Evolutionary conservation across 2,797 vertebrate genomes (phyloP).

Genomic region (Anableps anableps): DNA sequence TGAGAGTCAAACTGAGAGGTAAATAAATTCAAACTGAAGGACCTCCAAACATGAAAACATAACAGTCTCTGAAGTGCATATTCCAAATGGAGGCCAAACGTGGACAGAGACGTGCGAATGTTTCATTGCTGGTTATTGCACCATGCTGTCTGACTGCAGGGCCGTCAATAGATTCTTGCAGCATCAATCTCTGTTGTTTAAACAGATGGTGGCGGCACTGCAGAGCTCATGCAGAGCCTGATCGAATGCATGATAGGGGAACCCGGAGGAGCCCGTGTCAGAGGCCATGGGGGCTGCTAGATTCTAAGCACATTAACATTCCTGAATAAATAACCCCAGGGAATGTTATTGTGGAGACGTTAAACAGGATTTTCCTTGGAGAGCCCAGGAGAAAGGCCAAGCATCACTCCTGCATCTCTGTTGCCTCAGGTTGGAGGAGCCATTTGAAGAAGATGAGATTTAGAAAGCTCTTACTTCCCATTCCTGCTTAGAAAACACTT

Average conservation of each 20-base stretch:
- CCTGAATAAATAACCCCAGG: conserved; percentile 78
- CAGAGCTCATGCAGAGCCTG: conserved; percentile 49
- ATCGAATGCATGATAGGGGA: conserved; percentile 69
- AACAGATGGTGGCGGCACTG: conserved; percentile 64
- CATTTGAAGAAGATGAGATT: conserved; percentile 22
- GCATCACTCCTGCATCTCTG: conserved; percentile 55
- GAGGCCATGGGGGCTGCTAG: conserved; percentile 64
- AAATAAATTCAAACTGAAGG: conserved; percentile 14
- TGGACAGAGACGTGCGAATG: conserved; percentile 1
- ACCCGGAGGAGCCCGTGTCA: conserved; percentile 61
- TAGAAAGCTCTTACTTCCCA: conserved; percentile 7
- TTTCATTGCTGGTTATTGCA: conserved; percentile 1
- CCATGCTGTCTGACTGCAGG: conserved; percentile 22
- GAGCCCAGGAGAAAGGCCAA: conserved; percentile 59
- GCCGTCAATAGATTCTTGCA: conserved; percentile 46
- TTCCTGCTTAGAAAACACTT: conserved; percentile 15
- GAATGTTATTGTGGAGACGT: conserved; percentile 72
- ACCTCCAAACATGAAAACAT: conserved; percentile 17
- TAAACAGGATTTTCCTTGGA: conserved; percentile 76
- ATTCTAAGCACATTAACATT: conserved; percentile 78
- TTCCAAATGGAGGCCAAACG: conserved; percentile 16
- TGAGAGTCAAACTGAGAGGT: conserved; percentile 17
- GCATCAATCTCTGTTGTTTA: conserved; percentile 59
- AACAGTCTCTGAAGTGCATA: conserved; percentile 4
- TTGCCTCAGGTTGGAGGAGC: conserved; percentile 40